Conservation (phyloP, 2,113 vertebrate genomes). For the Ahaetulla prasina region DNA sequence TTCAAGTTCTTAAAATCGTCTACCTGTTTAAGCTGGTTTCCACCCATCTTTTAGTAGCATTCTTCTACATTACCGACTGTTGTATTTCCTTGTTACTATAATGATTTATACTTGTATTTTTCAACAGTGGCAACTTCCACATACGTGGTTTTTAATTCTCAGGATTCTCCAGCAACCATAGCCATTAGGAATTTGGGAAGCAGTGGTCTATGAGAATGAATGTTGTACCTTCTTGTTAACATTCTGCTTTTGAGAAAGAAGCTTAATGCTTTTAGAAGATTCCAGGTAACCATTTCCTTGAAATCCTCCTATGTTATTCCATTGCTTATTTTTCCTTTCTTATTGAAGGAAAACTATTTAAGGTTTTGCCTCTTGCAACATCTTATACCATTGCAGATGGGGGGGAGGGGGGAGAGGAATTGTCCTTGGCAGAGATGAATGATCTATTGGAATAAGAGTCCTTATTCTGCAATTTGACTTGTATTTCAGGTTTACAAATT, state of each 20-base stretch:
- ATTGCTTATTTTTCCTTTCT: neutral
- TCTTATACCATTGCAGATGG: neutral
- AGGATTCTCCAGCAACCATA: neutral
- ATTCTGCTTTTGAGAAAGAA: neutral
- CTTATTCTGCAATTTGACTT: neutral
- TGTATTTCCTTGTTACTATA: neutral
- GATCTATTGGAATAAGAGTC: neutral
- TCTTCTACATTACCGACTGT: neutral
- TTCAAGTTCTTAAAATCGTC: neutral
- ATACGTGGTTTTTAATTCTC: neutral
- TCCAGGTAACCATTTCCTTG: neutral
- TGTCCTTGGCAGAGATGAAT: neutral
- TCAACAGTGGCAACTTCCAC: neutral
- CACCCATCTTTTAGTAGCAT: neutral
- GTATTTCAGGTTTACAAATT: neutral
- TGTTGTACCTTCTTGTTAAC: neutral
- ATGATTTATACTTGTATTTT: neutral
- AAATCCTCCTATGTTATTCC: neutral
- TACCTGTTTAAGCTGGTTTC: neutral
- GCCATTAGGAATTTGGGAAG: neutral
- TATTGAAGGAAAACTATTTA: neutral
- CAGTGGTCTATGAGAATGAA: neutral
- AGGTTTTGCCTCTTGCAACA: neutral
- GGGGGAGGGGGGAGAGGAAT: neutral
- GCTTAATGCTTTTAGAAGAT: neutral